A percentile compares a stretch with the other conserved stretches of the same genome.
Conservation (phyloP, 2,888 invertebrate genomes). For the Tetranychus piercei region DNA sequence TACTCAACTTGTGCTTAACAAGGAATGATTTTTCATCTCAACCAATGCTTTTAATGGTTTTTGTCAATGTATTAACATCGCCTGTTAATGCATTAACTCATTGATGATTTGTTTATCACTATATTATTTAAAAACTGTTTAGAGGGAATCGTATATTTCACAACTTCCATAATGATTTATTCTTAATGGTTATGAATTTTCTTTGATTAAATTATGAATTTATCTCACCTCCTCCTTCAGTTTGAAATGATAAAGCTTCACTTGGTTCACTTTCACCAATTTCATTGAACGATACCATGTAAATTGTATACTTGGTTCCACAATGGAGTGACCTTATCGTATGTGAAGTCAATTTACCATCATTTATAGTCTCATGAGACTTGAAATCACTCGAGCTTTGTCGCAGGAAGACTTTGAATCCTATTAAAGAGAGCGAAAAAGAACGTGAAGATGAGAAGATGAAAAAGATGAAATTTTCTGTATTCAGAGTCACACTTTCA, state of each 20-base stretch:
- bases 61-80: not conserved
- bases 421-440: not conserved
- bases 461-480: too few relatives aligned
- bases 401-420: slow-evolving; percentile 2
- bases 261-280: slow-evolving; percentile 14
- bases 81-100: not conserved
- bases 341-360: slow-evolving; percentile 6
- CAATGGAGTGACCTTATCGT: slow-evolving; percentile 4
- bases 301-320: slow-evolving; percentile 14
- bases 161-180: not conserved
- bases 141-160: not conserved
- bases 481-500: too few relatives aligned
- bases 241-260: slow-evolving; percentile 10
- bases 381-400: slow-evolving; percentile 6
- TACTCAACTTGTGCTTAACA: not conserved
- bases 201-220: not conserved
- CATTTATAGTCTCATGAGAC: slow-evolving; percentile 7
- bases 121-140: too few relatives aligned
- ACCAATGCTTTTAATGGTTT: not conserved
- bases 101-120: too few relatives aligned
- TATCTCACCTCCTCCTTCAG: slow-evolving; percentile 11
- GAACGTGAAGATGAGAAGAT: not conserved
- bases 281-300: slow-evolving; percentile 12
- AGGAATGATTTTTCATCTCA: not conserved
- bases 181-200: not conserved